Evolutionary conservation across 2,113 vertebrate genomes (phyloP).

Genomic region (Callaeas wilsoni): DNA sequence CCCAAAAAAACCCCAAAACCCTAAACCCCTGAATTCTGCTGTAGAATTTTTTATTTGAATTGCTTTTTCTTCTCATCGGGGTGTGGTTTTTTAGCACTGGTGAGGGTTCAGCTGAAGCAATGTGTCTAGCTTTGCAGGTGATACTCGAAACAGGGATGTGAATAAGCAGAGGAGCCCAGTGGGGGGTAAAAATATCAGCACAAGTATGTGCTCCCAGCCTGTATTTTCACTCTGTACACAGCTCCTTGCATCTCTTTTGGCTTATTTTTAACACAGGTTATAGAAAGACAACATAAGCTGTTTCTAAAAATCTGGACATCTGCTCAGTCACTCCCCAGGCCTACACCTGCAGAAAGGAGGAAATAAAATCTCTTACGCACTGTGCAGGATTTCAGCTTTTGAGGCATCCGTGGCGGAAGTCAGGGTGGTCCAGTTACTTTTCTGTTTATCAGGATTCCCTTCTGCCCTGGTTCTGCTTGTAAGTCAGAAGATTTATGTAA

Average conservation of each 20-base stretch:
- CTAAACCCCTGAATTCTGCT: not conserved
- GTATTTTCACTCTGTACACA: not conserved
- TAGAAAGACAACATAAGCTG: not conserved
- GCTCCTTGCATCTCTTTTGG: not conserved
- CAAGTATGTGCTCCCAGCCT: too few species aligned
- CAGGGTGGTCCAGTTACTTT: not conserved
- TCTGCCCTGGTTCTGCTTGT: not conserved
- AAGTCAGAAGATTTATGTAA: not conserved
- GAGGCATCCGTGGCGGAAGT: not conserved
- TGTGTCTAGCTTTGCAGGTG: not conserved
- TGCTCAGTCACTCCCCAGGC: not conserved
- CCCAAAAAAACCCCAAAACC: rapidly evolving
- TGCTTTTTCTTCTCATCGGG: not conserved
- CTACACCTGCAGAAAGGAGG: not conserved
- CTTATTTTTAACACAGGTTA: not conserved
- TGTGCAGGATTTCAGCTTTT: not conserved
- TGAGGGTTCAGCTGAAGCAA: not conserved
- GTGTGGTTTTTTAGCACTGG: not conserved
- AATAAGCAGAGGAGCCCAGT: not conserved
- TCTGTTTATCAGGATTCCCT: not conserved
- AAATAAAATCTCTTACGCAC: not conserved
- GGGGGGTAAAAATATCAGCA: not conserved
- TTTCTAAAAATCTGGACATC: not conserved
- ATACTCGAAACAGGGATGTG: not conserved
- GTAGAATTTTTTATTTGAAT: not conserved